These are phyloP conservation scores for Antechinus flavipes DNA, from an alignment of 2,113 vertebrate species.

Conservation along the genomic window DNA sequence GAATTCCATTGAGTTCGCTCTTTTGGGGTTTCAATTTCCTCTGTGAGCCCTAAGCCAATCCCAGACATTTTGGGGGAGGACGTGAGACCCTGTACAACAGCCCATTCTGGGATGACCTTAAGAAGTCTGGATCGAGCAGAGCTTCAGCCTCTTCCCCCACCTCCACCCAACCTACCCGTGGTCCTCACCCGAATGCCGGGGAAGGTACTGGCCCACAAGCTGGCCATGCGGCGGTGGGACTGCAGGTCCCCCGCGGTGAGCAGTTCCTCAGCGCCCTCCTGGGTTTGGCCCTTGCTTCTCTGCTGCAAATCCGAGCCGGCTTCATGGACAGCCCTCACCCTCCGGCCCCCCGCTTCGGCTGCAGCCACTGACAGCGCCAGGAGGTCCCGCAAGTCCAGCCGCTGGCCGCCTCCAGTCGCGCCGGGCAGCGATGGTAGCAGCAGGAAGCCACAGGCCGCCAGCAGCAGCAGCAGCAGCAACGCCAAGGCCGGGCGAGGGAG, in stretches of 20 bases:
- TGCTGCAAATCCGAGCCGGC: slow-evolving; percentile 78
- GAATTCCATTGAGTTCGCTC: not conserved
- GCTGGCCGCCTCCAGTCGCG: not conserved
- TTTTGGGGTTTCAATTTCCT: not conserved
- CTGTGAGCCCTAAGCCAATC: not conserved
- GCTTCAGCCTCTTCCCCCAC: not conserved
- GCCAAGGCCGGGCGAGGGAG: slow-evolving; percentile 84
- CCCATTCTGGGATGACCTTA: too few relatives aligned
- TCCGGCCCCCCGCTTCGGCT: slow-evolving; percentile 80
- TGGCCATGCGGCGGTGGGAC: slow-evolving; percentile 87
- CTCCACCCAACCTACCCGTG: not conserved
- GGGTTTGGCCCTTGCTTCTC: slow-evolving; percentile 83
- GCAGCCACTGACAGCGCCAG: slow-evolving; percentile 86
- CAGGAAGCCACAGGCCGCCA: slow-evolving; percentile 89
- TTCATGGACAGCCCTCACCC: slow-evolving; percentile 84
- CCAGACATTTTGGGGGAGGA: not conserved
- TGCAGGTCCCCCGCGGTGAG: slow-evolving; percentile 84
- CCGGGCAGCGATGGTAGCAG: not conserved
- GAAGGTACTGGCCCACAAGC: slow-evolving; percentile 85
- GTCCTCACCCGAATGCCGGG: slow-evolving; percentile 82
- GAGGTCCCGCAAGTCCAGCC: slow-evolving; percentile 84
- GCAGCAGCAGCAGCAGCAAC: slow-evolving; percentile 80
- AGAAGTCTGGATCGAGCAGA: too few relatives aligned
- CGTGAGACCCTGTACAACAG: not conserved
- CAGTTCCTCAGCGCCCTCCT: slow-evolving; percentile 82